A percentile compares a stretch with the other conserved stretches of the same genome.
These are phyloP conservation scores for Grallaria varia DNA, from an alignment of 2,113 vertebrate species.

Conservation along the genomic window DNA sequence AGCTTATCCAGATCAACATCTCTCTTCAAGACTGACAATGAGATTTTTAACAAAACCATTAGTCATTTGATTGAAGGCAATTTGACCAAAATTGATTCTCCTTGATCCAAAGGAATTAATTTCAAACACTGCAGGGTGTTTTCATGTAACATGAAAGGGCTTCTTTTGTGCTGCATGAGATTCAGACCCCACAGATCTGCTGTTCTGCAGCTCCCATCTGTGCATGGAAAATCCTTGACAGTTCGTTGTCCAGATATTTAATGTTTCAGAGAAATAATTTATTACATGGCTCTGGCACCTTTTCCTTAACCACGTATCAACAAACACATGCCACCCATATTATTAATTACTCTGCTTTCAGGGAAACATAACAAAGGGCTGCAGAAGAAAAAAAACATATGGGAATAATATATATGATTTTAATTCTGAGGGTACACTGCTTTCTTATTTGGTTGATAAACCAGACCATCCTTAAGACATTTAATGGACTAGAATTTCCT, in stretches of 20 bases:
- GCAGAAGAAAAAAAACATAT: background rate
- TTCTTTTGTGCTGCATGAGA: slow-evolving; percentile 54
- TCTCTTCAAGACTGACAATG: slow-evolving; percentile 42
- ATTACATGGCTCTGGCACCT: slow-evolving; percentile 13
- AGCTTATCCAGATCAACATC: slow-evolving; percentile 58
- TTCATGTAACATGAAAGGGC: slow-evolving; percentile 62
- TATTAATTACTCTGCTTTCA: background rate
- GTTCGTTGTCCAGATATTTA: slow-evolving; percentile 27
- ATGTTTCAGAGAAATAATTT: slow-evolving; percentile 44
- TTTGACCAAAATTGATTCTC: slow-evolving; percentile 68
- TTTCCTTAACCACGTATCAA: background rate
- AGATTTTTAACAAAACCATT: slow-evolving; percentile 71
- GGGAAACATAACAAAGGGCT: background rate
- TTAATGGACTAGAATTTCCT: background rate
- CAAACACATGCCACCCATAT: background rate
- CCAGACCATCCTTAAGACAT: background rate
- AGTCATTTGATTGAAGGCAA: slow-evolving; percentile 66
- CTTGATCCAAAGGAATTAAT: slow-evolving; percentile 70
- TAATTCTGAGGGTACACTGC: background rate
- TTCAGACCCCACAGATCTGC: slow-evolving; percentile 59
- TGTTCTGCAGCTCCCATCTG: slow-evolving; percentile 44
- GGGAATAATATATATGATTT: background rate
- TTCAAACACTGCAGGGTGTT: slow-evolving; percentile 63
- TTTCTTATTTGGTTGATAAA: background rate
- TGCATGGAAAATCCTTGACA: slow-evolving; percentile 37